phyloP scores from a whole-genome alignment of 2,113 vertebrate genomes.

The Channa argus region DNA sequence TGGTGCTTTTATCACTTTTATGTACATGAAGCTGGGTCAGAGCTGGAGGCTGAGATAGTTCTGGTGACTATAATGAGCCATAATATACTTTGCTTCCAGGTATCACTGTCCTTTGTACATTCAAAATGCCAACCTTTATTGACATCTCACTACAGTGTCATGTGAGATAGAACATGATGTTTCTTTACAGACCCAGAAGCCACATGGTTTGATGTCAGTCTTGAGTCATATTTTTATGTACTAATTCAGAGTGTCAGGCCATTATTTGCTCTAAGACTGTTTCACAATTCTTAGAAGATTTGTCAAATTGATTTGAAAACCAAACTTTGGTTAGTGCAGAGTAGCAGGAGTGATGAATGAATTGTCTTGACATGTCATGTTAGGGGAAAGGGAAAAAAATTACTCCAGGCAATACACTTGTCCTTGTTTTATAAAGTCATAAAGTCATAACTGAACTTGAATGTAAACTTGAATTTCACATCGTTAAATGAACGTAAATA shows the following conservation, averaged over 20 bases:
- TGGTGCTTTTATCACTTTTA: conserved; percentile 28
- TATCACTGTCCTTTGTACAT: conserved; percentile 25
- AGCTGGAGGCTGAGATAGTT: conserved; percentile 20
- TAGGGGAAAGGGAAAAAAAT: conserved; percentile 27
- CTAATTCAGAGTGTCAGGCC: conserved; percentile 69
- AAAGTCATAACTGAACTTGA: neutral
- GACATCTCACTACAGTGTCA: conserved; percentile 40
- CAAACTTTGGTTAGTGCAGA: conserved; percentile 61
- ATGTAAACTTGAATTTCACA: conserved; percentile 12
- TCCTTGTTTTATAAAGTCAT: conserved; percentile 21
- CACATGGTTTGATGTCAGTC: conserved; percentile 52
- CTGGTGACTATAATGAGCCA: neutral
- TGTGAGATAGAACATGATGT: conserved; percentile 41
- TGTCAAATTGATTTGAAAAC: conserved; percentile 82
- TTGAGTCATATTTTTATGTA: conserved; percentile 31
- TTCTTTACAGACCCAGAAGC: conserved; percentile 56
- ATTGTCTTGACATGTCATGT: conserved; percentile 68
- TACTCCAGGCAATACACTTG: conserved; percentile 18
- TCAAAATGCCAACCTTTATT: conserved; percentile 60
- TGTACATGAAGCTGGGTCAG: conserved; percentile 10
- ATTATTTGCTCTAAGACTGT: conserved; percentile 73
- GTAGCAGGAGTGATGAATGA: conserved; percentile 46
- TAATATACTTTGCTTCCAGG: conserved; percentile 42
- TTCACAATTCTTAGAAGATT: conserved; percentile 69
- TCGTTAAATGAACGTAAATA: neutral